phyloP scores from a whole-genome alignment of 2,797 vertebrate genomes.

The Anguilla marmorata region DNA sequence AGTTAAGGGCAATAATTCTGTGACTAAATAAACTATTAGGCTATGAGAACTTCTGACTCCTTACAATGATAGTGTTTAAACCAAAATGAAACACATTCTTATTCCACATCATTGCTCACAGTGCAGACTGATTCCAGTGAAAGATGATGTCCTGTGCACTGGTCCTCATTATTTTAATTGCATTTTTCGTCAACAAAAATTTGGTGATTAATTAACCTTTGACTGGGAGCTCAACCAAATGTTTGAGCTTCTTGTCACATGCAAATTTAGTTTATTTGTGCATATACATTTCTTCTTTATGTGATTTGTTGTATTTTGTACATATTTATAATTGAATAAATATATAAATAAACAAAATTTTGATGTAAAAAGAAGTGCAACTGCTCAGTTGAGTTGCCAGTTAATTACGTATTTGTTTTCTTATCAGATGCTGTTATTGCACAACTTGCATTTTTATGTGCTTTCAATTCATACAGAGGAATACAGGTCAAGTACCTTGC shows the following conservation, averaged over 20 bases:
- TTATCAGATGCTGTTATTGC: background rate
- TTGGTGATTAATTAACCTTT: background rate
- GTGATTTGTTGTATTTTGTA: background rate
- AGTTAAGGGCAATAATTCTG: background rate
- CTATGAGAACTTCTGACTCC: background rate
- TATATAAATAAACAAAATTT: background rate
- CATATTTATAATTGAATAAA: background rate
- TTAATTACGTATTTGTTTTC: background rate
- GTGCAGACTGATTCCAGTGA: background rate
- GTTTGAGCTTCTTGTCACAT: background rate
- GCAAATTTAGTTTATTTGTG: background rate
- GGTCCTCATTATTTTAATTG: background rate
- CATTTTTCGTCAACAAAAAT: background rate
- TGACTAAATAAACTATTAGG: background rate
- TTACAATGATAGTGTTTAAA: background rate
- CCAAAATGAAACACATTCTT: background rate
- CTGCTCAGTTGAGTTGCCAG: background rate
- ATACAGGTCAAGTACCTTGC: background rate
- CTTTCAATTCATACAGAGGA: background rate
- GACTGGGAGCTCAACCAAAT: too few species aligned
- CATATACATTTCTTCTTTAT: background rate
- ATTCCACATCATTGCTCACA: background rate
- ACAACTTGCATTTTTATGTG: background rate
- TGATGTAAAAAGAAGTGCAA: background rate
- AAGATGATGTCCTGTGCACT: background rate